Evolutionary conservation across 2,797 vertebrate species (phyloP).

Genomic region (Coendou prehensilis): DNA sequence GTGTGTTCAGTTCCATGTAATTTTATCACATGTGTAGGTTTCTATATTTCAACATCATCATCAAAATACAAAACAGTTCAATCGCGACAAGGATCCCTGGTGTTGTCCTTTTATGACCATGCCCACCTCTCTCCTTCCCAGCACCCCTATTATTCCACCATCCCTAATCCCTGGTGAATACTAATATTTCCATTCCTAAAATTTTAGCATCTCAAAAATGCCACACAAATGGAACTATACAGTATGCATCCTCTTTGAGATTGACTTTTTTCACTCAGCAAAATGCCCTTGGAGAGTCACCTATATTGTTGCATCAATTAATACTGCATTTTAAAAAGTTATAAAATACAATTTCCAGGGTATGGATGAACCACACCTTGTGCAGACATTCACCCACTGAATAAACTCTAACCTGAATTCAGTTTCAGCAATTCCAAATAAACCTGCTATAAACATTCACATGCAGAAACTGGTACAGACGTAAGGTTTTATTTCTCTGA

Average conservation of each 20-base stretch:
- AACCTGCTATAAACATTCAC: not conserved
- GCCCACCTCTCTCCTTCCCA: not conserved
- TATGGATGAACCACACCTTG: not conserved
- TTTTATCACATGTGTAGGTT: not conserved
- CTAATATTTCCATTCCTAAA: not conserved
- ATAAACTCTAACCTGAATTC: not conserved
- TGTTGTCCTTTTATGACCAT: not conserved
- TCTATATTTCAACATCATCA: not conserved
- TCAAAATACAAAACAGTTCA: not conserved
- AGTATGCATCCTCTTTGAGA: not conserved
- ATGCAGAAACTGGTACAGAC: not conserved
- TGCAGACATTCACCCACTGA: not conserved
- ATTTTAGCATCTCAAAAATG: not conserved
- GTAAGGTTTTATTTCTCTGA: not conserved
- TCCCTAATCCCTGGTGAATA: not conserved
- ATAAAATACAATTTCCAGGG: not conserved
- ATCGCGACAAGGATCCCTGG: not conserved
- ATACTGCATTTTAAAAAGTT: not conserved
- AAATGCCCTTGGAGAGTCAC: constrained; percentile 32
- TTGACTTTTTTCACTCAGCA: not conserved
- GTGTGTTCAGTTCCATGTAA: not conserved
- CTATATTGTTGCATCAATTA: not conserved
- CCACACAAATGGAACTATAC: not conserved
- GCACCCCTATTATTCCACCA: not conserved
- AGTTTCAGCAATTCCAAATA: not conserved